These are phyloP conservation scores for Propithecus perrieri DNA, from an alignment of 2,797 vertebrate genomes.

Conservation along the genomic window DNA sequence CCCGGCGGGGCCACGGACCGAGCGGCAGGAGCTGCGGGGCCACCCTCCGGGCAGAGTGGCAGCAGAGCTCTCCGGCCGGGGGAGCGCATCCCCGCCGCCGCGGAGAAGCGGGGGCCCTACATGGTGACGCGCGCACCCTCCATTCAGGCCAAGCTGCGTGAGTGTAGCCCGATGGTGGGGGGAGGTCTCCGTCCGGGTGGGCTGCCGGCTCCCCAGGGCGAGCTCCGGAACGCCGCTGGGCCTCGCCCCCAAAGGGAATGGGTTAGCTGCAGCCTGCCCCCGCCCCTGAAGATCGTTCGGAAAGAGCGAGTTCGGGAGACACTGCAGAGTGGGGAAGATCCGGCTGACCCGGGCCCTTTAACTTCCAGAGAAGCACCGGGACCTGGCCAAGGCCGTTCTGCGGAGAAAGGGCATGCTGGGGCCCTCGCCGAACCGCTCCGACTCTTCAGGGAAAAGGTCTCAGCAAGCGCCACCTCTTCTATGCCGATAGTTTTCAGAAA, in stretches of 20 bases:
- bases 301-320: background rate
- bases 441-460: slow-evolving; percentile 90
- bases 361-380: slow-evolving; percentile 92
- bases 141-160: slow-evolving; percentile 94
- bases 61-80: background rate
- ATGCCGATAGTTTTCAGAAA: background rate
- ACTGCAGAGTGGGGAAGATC: background rate
- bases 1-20: background rate
- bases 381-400: slow-evolving; percentile 92
- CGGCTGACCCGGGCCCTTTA: slow-evolving; percentile 59
- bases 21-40: background rate
- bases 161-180: slow-evolving; percentile 75
- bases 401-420: slow-evolving; percentile 93
- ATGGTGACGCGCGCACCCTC: slow-evolving; percentile 92
- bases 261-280: background rate
- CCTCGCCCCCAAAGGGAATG: background rate
- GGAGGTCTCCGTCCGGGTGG: background rate
- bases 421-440: slow-evolving; percentile 84
- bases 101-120: slow-evolving; percentile 95
- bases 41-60: background rate
- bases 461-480: background rate
- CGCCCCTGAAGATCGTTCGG: background rate
- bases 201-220: background rate
- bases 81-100: background rate
- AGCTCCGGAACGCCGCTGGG: background rate